Evolutionary conservation across 2,797 vertebrate species (phyloP), one percentile per base, ranked within the genome.

Genomic region (Petrocephalus schoutedeni): DNA sequence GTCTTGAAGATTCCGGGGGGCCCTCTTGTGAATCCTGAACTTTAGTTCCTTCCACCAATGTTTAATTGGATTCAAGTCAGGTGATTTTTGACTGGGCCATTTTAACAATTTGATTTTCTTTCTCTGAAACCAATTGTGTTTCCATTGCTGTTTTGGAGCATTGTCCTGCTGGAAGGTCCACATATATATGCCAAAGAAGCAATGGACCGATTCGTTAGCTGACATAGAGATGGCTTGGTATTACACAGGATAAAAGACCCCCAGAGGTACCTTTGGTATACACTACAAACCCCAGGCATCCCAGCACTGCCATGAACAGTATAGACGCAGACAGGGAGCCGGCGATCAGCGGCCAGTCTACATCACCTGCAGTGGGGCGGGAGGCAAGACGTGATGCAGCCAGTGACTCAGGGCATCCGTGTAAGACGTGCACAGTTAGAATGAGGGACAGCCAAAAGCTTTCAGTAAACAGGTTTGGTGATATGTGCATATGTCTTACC

Each of bases 311-410:
- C 41, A 95, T 88, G 90, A 96, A 93, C 67, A 96, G 89, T 2
- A 95, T 89, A 0, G 90, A 92, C 0, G 95, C 93, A 0, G 95
- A 93, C 45, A 94, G 51, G 0, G 92, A 94, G 53, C 96, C 95
- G 23, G 94, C 23, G 0, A 95, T n/a, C 2, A 96, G 91, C 36
- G 95, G 94, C 94, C 93, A 96, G 85, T 94, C 95, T 88, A 93
- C 85, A 21, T 83, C 9, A 1, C 51, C 83, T 85, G 28, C 57
- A 32, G 36, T 49, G 23, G 41, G 23, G 87, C 8, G 45, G 23
- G 23, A 88, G 80, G 77, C 10, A 6, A 53, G 0, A 83, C 1
- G 10, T 2, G 36, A 16, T 45, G 67, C 16, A 74, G 1, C 4
- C 32, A 4, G 41, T 28, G 45, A 83, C n/a, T 12, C 45, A 54